These are phyloP conservation scores for Steinernema carpocapsae DNA, from an alignment of 2,888 invertebrate species.

Conservation along the genomic window DNA sequence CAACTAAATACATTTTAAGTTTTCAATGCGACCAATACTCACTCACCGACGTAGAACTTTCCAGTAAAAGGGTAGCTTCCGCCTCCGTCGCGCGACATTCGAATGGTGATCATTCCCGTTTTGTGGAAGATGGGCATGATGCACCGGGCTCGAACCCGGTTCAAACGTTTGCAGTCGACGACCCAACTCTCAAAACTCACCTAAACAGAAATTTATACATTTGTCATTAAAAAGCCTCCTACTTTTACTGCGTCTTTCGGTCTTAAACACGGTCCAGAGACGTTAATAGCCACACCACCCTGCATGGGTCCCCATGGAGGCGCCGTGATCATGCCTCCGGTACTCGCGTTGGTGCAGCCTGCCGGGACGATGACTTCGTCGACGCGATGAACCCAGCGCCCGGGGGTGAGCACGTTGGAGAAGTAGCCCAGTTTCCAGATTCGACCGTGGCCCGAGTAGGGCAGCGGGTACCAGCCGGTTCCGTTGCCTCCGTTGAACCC, in stretches of 20 bases:
- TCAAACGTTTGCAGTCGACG: slow-evolving; percentile 56
- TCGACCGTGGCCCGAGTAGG: slow-evolving; percentile 73
- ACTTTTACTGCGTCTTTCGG: slow-evolving; percentile 77
- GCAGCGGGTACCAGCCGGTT: slow-evolving; percentile 72
- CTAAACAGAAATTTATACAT: slow-evolving; percentile 21
- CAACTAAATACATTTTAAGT: slow-evolving; percentile 50
- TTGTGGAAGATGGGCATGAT: slow-evolving; percentile 67
- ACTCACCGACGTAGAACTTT: slow-evolving; percentile 61
- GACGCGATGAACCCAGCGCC: slow-evolving; percentile 49
- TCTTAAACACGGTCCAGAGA: slow-evolving; percentile 92
- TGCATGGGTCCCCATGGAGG: slow-evolving; percentile 96
- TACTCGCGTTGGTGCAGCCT: slow-evolving; percentile 63
- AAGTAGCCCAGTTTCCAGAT: slow-evolving; percentile 72
- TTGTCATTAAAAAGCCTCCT: slow-evolving; percentile 73
- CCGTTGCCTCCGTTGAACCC: slow-evolving; percentile 97
- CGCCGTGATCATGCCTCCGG: slow-evolving; percentile 72
- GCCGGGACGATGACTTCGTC: slow-evolving; percentile 58
- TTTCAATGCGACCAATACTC: background rate
- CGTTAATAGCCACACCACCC: slow-evolving; percentile 90
- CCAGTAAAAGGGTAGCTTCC: slow-evolving; percentile 65
- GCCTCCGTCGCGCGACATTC: slow-evolving; percentile 67
- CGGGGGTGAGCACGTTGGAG: slow-evolving; percentile 71
- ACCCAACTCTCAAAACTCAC: slow-evolving; percentile 58
- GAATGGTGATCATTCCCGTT: slow-evolving; percentile 61
- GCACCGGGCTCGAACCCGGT: slow-evolving; percentile 61